Evolutionary conservation across 2,888 invertebrate genomes (phyloP), one percentile per base, ranked within the genome.

Genomic region (Euplagia quadripunctaria): DNA sequence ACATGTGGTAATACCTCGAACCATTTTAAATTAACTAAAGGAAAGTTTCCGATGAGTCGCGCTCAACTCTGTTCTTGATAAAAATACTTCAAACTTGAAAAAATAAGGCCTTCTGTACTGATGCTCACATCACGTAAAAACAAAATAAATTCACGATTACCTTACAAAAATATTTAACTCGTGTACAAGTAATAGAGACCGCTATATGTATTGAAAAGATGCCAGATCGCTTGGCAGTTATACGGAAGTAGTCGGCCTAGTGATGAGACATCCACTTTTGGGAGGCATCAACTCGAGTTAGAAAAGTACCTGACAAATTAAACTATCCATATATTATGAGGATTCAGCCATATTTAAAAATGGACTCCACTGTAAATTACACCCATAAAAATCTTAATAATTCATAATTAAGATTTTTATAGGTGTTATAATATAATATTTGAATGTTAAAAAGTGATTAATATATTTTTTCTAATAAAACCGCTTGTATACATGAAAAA

Each of bases 141-240:
- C 20, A 58, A 58, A 58, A 20, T 5, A 20, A 58, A 11, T 20
- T 20, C 20, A n/a, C 58, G 20, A 58, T 31, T 55, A 20, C 17
- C 65, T 73, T 70, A 71, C 71, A 65, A 73, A 77, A 69, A 68
- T 51, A 78, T 71, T 74, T 70, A 78, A 81, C 70, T 8, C 9
- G 3, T 20, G 1, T 11, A 16, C 9, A 82, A 72, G 73, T 6
- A 63, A 74, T 7, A n/a, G 84, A 76, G 82, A 78, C 12, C n/a
- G 52, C 14, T 31, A 31, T 31, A 31, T 58, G 72, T 66, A 74
- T 79, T 77, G 84, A 83, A 77, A 79, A 83, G 82, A 82, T 77
- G 82, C 84, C 83, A 81, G 61, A 49, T 58, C 61, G 51, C 64
- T 78, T 81, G 84, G 76, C 81, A 83, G 81, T 69, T 71, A 65